Base-by-base conservation (phyloP, 2,113 vertebrate species). In the Oriolus oriolus region DNA sequence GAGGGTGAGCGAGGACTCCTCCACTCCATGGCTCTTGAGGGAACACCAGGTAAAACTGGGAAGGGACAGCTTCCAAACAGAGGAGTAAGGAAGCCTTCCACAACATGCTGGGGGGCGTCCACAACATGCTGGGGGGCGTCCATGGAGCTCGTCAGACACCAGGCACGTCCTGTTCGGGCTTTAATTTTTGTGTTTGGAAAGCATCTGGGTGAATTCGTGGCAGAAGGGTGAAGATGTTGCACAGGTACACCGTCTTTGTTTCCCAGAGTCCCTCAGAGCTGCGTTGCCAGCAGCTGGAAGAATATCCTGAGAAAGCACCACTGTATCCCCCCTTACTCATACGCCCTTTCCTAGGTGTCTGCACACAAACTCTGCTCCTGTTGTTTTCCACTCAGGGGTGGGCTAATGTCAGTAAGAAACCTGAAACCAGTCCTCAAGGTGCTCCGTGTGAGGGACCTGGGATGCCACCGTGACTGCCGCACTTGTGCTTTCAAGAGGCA, bases 71-170 rank as follows among this genome's bases (percentile, higher is more conserved):
- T 63, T 59, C 16, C 5, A 28, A 71, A 15, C 3, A 4, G 49
- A 17, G 70, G 11, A 2, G 6, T 2, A 3, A 84, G 52, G 13
- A 39, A 31, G 11, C 31, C 13, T 37, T 33, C 10, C 37, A 3
- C 3, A 3, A 0, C 1, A 1, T 7, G 10, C 7, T 30, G 50
- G 5, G 18, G 19, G 9, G 6, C 1, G 0, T 28, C 27, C 18
- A 37, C 3, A 3, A 0, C 1, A 1, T 7, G 10, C 7, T 30
- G 50, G 5, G 18, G 19, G 9, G 6, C 1, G 27, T 18, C 19
- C 11, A 0, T 2, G 39, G 47, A 61, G 23, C 9, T 79, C 30
- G 3, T 26, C 4, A 1, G 47, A 13, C 2, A 4, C 33, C 5
- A 30, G 42, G 47, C 23, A 6, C 0, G 0, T 7, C 19, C n/a